Evolutionary conservation across 2,888 invertebrate genomes (phyloP), one percentile per base, ranked within the genome.

Genomic region (Morpho achilles): DNA sequence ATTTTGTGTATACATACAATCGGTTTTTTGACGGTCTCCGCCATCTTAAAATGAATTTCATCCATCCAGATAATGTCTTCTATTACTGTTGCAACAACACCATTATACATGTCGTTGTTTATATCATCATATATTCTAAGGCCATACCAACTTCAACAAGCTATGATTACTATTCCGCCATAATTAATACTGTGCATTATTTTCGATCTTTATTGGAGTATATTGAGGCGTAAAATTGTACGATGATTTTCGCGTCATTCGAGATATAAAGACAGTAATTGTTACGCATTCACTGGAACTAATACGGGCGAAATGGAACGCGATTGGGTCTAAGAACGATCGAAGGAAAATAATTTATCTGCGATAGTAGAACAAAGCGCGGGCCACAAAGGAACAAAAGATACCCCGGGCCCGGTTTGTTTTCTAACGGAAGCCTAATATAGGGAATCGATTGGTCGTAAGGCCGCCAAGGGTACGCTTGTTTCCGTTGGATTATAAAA

Each of bases 221-320:
- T 32, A 32, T 72, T 80, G 82, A 76, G 76, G 83, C 87, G 85
- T 88, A 78, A 88, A 90, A 87, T 89, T 87, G 81, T 82, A 74
- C 74, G 81, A 84, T 87, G 85, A 88, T 88, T 87, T 88, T 87
- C 84, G 84, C 88, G 83, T 87, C 88, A 89, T 87, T 82, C 84
- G 82, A 79, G 67, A 82, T 78, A 87, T 86, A 88, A 88, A 87
- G 83, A 79, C 76, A 77, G 82, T 88, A 90, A 90, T 89, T 88
- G 89, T 88, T 88, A 84, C 85, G 82, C 87, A 89, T 85, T 83
- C 84, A 75, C 80, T 87, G 89, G 87, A 88, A 90, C 89, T 89
- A 90, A 90, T 86, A 84, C 84, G 89, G 78, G 77, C 84, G 85
- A 87, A 88, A 90, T 89, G 87, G 86, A 86, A 87, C 82, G 82